Evolutionary conservation across 2,113 vertebrate genomes (phyloP), one percentile per base, ranked within the genome.

Genomic region (Corythornis vintsioides): DNA sequence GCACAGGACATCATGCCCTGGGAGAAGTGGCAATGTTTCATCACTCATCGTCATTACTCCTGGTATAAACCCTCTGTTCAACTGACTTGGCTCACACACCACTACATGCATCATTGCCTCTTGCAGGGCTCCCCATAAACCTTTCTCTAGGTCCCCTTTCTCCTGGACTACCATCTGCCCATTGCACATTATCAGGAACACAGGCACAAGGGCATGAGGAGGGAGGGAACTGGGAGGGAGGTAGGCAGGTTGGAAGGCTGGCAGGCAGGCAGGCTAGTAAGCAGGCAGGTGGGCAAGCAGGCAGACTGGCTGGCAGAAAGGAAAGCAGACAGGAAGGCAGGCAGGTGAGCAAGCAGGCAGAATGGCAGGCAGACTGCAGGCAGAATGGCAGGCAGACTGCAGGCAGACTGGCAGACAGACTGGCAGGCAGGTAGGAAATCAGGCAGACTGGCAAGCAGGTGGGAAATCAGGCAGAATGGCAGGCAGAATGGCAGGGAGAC

Each of bases 151-250:
- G 7, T 19, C 4, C 11, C 25, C 10, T 24, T 45, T 13, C 71
- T 17, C 31, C 61, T 0, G 60, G 14, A 57, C 70, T 77, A 60
- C 17, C 56, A 66, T 18, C 45, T 15, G 71, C 33, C 21, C 55
- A 2, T 2, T 11, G 43, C 26, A 6, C 52, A 22, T 1, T 0
- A 6, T 16, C 11, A 7, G 69, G 40, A 9, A 6, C 35, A 12
- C 8, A 5, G 0, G 5, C 0, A 7, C 19, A 21, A 42, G 7
- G 48, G 40, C 57, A 56, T 55, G 11, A 13, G 33, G 3, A 53
- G 43, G 53, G 50, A 50, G 33, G 59, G 21, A 61, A 38, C 38
- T 38, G 59, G 33, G 13, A 33, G n/a, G 20, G 57, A 59, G 10
- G 13, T 13, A 38, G 52, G 26, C 29, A 53, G 52, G 24, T 11